Percentiles rank a stretch among this genome's conserved stretches.
Evolutionary conservation across 2,113 vertebrate species (phyloP).

Genomic region (Phaethon lepturus): DNA sequence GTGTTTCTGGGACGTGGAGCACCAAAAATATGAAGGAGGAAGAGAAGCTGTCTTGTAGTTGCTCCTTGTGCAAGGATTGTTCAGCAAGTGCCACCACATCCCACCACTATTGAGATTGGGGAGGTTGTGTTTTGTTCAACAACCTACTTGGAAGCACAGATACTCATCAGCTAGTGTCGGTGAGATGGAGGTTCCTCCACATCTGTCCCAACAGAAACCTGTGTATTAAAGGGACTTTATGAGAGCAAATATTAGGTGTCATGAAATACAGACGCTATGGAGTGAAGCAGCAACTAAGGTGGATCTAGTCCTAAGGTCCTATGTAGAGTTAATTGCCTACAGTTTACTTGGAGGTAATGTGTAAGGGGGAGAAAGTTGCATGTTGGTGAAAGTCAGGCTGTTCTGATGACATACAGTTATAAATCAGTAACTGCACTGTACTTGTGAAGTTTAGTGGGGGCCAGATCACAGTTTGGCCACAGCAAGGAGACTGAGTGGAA

Average conservation of each 20-base stretch:
- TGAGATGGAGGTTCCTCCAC: neutral
- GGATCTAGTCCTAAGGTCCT: neutral
- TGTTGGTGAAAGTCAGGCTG: neutral
- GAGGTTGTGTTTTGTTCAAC: neutral
- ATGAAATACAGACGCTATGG: neutral
- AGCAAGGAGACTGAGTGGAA: neutral
- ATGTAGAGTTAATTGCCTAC: neutral
- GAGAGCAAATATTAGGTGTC: neutral
- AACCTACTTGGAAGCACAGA: neutral
- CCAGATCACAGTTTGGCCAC: neutral
- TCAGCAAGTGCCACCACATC: neutral
- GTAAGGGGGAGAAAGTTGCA: neutral
- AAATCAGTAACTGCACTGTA: neutral
- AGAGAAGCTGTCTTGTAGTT: neutral
- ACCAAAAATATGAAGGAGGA: neutral
- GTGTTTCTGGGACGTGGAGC: neutral
- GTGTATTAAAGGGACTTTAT: neutral
- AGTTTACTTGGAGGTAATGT: neutral
- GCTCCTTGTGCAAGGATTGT: neutral
- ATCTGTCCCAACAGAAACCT: neutral
- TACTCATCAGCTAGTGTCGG: neutral
- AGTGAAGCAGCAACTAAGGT: neutral
- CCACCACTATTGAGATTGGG: neutral
- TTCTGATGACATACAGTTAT: neutral
- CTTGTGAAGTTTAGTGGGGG: neutral